Evolutionary conservation across 2,797 vertebrate genomes (phyloP), one percentile per base, ranked within the genome.

Genomic region (Bryconaethiops microstoma): DNA sequence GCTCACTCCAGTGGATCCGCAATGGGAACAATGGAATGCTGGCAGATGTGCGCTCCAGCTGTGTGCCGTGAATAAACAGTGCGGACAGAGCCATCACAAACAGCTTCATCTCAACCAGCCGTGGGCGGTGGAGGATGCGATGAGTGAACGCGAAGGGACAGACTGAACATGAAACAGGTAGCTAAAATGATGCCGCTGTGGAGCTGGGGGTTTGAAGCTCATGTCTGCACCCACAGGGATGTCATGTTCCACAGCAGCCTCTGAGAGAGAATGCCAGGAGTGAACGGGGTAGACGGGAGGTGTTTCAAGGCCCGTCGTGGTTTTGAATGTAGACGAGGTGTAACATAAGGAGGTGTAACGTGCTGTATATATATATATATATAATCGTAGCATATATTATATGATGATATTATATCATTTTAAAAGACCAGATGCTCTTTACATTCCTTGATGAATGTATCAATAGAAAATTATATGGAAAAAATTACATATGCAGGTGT

Each of bases 21-120:
- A 39, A 7, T 54, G 57, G 59, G 75, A 82, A 88, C 85, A 86
- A 87, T 79, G 82, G 78, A 77, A 84, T 84, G 50, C 52, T 71
- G 79, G 64, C 79, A 78, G 69, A 64, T 80, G 78, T 69, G 65
- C 35, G 60, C 57, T 88, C 78, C 86, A 82, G 83, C 73, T 81
- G 77, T 74, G 73, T 71, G 64, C 74, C 21, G 29, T 14, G 52
- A 25, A 73, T 25, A 77, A 50, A 25, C 64, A 54, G 65, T 10
- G 45, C 55, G 42, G 19, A 50, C 23, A 39, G 70, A 45, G 14
- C 21, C n/a, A 54, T 39, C n/a, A 23, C 6, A 10, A 39, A 14
- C 55, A 54, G 3, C n/a, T 50, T 70, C 45, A 55, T 50, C 52
- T 48, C 59, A 25, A 40, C 5, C n/a, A 59, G 8, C 10, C 17